phyloP scores from a whole-genome alignment of 2,797 vertebrate species.

The Myotis myotis region DNA sequence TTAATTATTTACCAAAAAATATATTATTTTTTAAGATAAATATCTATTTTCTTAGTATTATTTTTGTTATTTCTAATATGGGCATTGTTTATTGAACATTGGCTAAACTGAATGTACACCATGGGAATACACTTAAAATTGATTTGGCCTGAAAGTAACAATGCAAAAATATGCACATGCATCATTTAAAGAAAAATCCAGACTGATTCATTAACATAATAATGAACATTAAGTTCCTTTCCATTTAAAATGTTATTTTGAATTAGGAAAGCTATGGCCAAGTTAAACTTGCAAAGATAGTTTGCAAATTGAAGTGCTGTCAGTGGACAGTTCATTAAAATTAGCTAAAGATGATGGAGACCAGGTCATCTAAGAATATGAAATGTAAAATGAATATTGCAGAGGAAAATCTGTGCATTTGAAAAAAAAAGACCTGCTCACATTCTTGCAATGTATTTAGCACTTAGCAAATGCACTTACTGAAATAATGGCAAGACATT shows the following conservation, averaged over 20 bases:
- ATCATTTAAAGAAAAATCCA: not conserved
- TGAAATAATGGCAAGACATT: not conserved
- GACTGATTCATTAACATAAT: not conserved
- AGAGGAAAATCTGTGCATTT: not conserved
- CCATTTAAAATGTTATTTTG: not conserved
- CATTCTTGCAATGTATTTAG: not conserved
- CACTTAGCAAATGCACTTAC: not conserved
- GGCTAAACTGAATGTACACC: not conserved
- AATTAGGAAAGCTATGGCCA: not conserved
- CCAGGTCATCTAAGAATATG: not conserved
- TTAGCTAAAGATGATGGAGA: not conserved
- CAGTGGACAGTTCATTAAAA: not conserved
- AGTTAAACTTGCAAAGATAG: not conserved
- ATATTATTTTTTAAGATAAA: not conserved
- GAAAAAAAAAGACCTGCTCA: not conserved
- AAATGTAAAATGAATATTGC: not conserved
- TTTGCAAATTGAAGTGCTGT: not conserved
- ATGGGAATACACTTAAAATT: not conserved
- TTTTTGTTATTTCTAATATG: not conserved
- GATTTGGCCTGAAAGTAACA: not conserved
- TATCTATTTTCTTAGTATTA: not conserved
- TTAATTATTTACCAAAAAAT: not conserved
- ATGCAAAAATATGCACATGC: not conserved
- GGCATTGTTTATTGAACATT: not conserved
- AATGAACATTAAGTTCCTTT: not conserved